Base-by-base conservation (phyloP, 2,113 vertebrate genomes). In the Rhinopomastus cyanomelas region DNA sequence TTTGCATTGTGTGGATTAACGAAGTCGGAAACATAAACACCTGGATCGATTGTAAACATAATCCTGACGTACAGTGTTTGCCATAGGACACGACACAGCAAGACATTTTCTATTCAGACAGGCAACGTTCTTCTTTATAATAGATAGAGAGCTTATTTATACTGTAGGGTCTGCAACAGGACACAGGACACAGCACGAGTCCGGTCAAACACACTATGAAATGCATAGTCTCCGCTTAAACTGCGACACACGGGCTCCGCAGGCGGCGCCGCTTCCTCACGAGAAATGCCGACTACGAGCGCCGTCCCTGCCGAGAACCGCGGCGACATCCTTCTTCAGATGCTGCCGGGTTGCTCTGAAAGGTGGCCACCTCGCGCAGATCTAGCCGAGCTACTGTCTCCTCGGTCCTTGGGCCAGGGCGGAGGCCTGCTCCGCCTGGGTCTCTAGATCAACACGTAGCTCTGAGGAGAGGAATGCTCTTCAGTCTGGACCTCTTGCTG, bases 111-210 rank as follows among this genome's bases (percentile, higher is more conserved):
- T 97, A 97, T 95, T 97, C 96, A 97, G 98, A 98, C 98, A 98
- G 98, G 98, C 97, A 97, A 97, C 97, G 97, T 97, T 97, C 97
- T 90, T 97, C 97, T 92, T 85, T 94, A 97, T 97, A 91, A 94
- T 95, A 95, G 30, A 97, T 94, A 98, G 92, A 97, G 97, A 99
- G 98, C 98, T 99, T 99, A 99, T 99, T 98, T 97, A 98, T 98
- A 99, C 98, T 98, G 98, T 98, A 98, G 97, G 97, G 97, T 97
- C 97, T 97, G 95, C 98, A 98, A 98, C 97, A 96, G 97, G 98
- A 98, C 97, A 98, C 97, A 97, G 96, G 97, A 98, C 98, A 98
- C 97, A 98, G 97, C 97, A 98, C 97, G 98, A 97, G 96, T 97
- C 98, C 97, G 97, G 97, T 97, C 97, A 98, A 98, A 97, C 95